Conservation (phyloP, 1,140 invertebrate species). For the Macrotrachela quadricornifera region DNA sequence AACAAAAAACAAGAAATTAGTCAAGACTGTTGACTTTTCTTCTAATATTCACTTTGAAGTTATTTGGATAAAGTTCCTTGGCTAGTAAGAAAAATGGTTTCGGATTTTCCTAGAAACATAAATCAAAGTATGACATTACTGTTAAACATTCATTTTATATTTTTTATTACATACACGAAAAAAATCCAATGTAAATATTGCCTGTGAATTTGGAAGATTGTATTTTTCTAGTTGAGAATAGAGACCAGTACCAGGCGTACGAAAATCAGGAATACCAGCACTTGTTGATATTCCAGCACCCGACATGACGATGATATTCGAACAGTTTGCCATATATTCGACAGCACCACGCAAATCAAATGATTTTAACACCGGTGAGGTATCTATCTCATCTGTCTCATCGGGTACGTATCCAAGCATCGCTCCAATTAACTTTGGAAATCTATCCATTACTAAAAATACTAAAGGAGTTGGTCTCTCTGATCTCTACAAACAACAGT, state of each 20-base stretch:
- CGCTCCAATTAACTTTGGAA: too few species aligned
- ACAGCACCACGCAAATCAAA: background rate
- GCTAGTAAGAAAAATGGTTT: constrained; percentile 31
- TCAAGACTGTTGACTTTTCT: too few species aligned
- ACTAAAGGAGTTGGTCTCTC: too few species aligned
- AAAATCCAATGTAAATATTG: constrained; percentile 64
- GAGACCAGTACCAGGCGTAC: constrained; percentile 65
- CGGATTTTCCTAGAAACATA: constrained; percentile 11
- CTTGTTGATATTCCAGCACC: constrained; percentile 75
- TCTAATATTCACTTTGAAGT: constrained; percentile 14
- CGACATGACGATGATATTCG: constrained; percentile 67
- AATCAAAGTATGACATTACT: too few species aligned
- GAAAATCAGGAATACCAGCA: constrained; percentile 32
- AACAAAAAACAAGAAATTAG: too few species aligned
- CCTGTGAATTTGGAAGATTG: constrained; percentile 65
- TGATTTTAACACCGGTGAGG: background rate
- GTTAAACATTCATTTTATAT: too few species aligned
- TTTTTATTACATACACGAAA: constrained; percentile 15
- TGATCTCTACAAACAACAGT: too few species aligned
- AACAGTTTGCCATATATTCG: constrained; percentile 37
- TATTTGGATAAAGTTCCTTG: constrained; percentile 32
- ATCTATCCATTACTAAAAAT: too few species aligned
- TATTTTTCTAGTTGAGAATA: constrained; percentile 79
- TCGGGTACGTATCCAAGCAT: too few species aligned
- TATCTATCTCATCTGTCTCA: too few species aligned